Conservation (phyloP, 2,888 invertebrate species). For the Steinernema hermaphroditum region DNA sequence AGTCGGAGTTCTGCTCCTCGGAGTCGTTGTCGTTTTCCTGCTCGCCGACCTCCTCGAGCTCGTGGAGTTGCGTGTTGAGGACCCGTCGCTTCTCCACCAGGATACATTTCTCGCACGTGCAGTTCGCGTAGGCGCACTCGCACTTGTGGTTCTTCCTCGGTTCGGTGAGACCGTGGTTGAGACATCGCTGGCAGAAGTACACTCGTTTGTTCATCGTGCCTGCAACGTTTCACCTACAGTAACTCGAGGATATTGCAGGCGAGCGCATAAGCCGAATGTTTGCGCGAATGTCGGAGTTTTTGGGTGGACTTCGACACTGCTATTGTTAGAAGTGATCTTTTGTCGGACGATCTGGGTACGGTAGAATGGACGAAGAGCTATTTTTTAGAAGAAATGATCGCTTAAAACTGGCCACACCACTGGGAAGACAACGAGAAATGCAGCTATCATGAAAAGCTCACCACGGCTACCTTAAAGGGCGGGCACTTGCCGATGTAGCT, state of each 20-base stretch:
- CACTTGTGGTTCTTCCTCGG: slow-evolving; percentile 57
- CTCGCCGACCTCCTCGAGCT: slow-evolving; percentile 68
- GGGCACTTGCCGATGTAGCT: too few species aligned
- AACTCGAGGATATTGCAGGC: slow-evolving; percentile 39
- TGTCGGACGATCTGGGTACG: too few species aligned
- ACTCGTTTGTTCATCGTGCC: slow-evolving; percentile 44
- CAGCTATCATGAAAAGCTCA: too few species aligned
- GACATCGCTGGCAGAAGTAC: slow-evolving; percentile 58
- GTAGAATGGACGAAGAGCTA: too few species aligned
- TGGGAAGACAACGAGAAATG: too few species aligned
- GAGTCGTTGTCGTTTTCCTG: not conserved
- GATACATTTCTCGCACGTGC: slow-evolving; percentile 26
- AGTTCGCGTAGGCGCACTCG: slow-evolving; percentile 19
- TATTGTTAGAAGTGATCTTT: too few species aligned
- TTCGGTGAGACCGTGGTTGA: slow-evolving; percentile 51
- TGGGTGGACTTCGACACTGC: too few species aligned
- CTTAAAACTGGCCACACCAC: too few species aligned
- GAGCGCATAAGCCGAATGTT: not conserved
- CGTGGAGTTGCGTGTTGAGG: slow-evolving; percentile 23
- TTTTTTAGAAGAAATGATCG: too few species aligned
- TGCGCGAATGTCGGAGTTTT: too few species aligned
- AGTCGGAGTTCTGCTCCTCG: not conserved
- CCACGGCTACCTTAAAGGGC: too few species aligned
- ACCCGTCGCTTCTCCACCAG: slow-evolving; percentile 28
- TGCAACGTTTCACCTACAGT: too few species aligned